A percentile compares a stretch with the other conserved stretches of the same genome.
These are phyloP conservation scores for Camponotus floridanus DNA, from an alignment of 1,140 invertebrate species.

Conservation along the genomic window DNA sequence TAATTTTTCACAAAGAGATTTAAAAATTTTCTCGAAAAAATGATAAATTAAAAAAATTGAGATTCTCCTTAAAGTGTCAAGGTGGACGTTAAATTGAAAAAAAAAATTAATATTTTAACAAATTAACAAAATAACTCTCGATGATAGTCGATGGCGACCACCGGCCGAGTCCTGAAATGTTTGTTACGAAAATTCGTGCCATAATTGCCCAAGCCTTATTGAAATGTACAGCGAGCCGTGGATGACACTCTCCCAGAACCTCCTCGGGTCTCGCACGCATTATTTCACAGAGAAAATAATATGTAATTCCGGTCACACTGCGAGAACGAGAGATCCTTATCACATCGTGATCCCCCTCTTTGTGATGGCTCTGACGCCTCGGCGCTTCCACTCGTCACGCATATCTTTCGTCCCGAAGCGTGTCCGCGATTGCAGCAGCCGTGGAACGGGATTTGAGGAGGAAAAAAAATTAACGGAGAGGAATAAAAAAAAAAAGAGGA, in stretches of 20 bases:
- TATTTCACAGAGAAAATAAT: conserved; percentile 78
- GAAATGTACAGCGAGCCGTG: conserved; percentile 74
- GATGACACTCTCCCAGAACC: conserved; percentile 79
- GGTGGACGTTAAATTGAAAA: too few species aligned
- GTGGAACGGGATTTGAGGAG: conserved; percentile 23
- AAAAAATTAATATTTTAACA: too few species aligned
- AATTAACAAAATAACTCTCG: background rate
- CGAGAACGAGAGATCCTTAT: conserved; percentile 79
- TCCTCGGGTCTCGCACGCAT: conserved; percentile 73
- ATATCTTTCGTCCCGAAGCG: conserved; percentile 61
- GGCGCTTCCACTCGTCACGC: conserved; percentile 75
- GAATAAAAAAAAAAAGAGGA: background rate
- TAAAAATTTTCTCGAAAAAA: too few species aligned
- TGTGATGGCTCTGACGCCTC: conserved; percentile 75
- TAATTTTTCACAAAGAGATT: too few species aligned
- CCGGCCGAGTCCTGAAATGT: background rate
- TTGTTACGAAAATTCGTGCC: conserved; percentile 67
- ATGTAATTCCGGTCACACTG: conserved; percentile 83
- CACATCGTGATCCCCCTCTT: conserved; percentile 55
- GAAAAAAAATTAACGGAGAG: background rate
- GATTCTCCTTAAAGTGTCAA: too few species aligned
- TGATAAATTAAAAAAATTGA: too few species aligned
- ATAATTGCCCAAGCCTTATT: conserved; percentile 76
- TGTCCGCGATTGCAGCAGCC: conserved; percentile 31
- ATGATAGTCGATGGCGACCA: background rate